These are phyloP conservation scores for Guaruba guarouba DNA, from an alignment of 2,113 vertebrate species.

Conservation along the genomic window DNA sequence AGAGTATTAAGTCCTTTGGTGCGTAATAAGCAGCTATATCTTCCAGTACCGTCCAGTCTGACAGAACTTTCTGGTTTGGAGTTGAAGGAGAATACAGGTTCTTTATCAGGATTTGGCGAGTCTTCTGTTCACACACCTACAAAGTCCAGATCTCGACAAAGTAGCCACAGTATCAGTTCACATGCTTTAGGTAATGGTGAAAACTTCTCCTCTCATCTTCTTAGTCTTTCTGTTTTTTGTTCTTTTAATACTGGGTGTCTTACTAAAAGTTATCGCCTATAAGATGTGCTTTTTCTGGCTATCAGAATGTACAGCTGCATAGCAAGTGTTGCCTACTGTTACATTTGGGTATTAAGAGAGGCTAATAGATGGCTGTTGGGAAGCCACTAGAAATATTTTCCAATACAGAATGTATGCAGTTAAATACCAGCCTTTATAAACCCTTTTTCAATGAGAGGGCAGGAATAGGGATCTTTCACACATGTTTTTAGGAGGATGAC, in stretches of 20 bases:
- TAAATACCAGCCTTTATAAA: neutral
- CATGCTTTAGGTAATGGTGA: constrained; percentile 51
- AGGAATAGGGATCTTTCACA: neutral
- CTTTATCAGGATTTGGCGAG: constrained; percentile 65
- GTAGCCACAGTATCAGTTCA: constrained; percentile 52
- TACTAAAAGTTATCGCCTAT: neutral
- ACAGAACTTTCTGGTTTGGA: constrained; percentile 64
- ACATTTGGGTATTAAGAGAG: neutral
- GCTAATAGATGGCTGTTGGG: neutral
- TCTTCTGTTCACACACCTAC: constrained; percentile 46
- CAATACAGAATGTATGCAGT: neutral
- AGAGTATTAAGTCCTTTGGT: constrained; percentile 66
- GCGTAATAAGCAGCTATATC: constrained; percentile 60
- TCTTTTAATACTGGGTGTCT: neutral
- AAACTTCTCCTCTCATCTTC: neutral
- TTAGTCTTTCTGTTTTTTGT: neutral
- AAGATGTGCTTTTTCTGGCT: neutral
- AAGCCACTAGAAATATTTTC: neutral
- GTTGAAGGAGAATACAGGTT: constrained; percentile 55
- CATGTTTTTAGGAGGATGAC: neutral
- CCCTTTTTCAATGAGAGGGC: neutral
- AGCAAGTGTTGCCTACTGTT: neutral
- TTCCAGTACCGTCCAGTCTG: constrained; percentile 64
- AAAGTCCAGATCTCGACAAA: constrained; percentile 68
- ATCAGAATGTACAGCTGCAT: neutral